phyloP scores from a whole-genome alignment of 23 tunicate genomes.

The Diplosoma virens region DNA sequence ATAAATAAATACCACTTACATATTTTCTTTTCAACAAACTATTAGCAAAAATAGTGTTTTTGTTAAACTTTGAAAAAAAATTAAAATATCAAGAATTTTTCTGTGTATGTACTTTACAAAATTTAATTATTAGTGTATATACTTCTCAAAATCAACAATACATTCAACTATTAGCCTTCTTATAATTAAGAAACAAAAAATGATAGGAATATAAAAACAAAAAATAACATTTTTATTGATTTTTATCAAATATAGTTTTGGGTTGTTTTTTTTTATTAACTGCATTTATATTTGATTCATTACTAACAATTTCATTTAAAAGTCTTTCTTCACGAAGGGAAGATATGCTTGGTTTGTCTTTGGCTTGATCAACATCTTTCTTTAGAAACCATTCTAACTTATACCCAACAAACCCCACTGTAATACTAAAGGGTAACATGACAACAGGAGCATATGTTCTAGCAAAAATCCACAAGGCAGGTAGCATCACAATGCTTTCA shows the following conservation, averaged over 20 bases:
- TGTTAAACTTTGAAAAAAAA: too few species aligned
- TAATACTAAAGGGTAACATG: constrained; percentile 56
- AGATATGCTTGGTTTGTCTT: constrained; percentile 53
- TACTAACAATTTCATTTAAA: constrained; percentile 29
- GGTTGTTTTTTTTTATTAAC: neutral
- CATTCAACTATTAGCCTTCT: too few species aligned
- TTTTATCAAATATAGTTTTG: constrained; percentile 43
- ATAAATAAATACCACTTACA: too few species aligned
- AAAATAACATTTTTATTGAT: too few species aligned
- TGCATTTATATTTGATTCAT: neutral
- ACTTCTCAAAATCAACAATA: too few species aligned
- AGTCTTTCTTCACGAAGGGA: constrained; percentile 52
- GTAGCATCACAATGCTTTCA: constrained; percentile 9
- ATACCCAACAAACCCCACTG: constrained; percentile 75
- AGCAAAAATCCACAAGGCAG: constrained; percentile 22
- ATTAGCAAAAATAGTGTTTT: too few species aligned
- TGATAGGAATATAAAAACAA: too few species aligned
- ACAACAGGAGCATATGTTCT: constrained; percentile 84
- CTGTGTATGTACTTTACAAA: too few species aligned
- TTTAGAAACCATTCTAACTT: constrained; percentile 80
- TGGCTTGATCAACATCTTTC: constrained; percentile 71
- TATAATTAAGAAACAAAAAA: too few species aligned
- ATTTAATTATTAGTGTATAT: too few species aligned
- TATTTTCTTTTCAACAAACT: too few species aligned
- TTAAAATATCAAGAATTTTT: too few species aligned